Evolutionary conservation across 2,113 vertebrate species (phyloP), one percentile per base, ranked within the genome.

Genomic region (Heteronetta atricapilla): DNA sequence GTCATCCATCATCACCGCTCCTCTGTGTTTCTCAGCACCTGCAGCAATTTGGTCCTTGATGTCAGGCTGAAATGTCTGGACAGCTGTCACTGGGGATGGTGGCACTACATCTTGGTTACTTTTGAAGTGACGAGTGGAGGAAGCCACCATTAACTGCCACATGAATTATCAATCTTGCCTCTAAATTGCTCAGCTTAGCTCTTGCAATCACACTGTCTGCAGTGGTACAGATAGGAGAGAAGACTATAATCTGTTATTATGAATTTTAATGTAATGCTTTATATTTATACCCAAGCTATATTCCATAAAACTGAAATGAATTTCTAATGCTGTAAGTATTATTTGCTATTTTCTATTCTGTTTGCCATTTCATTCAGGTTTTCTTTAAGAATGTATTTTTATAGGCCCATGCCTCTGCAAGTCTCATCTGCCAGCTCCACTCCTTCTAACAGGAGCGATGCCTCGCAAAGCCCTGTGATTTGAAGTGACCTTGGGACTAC

Each of bases 321-420:
- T 96, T 95, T 91, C 95, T 89, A 94, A 93, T 69, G 84, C 69
- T 89, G 31, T 92, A 77, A 79, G 83, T 88, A 92, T 92, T 90
- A 92, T 91, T 97, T 96, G 70, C 95, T 95, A 14, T 93, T 97
- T 96, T 81, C 88, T 81, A 94, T 95, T 93, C 84, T 89, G 46
- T 78, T 82, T 92, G 84, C 62, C 86, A 87, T 94, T 97, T 93
- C 85, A 59, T 91, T 96, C 86, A 84, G 73, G 90, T 94, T 89
- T 96, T 90, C 93, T 94, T 96, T 81, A 94, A 95, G 92, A 95
- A 97, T 92, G 83, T 76, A 93, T 96, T 96, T 91, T 96, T 92
- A 97, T 82, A 92, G 88, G 88, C 81, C 94, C 66, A 36, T 76
- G 92, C 62, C 86, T 85, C 90, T 87, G 85, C 64, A 89, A 56